Base-by-base conservation (phyloP, 1,140 invertebrate genomes). In the Lordiphosa collinella region DNA sequence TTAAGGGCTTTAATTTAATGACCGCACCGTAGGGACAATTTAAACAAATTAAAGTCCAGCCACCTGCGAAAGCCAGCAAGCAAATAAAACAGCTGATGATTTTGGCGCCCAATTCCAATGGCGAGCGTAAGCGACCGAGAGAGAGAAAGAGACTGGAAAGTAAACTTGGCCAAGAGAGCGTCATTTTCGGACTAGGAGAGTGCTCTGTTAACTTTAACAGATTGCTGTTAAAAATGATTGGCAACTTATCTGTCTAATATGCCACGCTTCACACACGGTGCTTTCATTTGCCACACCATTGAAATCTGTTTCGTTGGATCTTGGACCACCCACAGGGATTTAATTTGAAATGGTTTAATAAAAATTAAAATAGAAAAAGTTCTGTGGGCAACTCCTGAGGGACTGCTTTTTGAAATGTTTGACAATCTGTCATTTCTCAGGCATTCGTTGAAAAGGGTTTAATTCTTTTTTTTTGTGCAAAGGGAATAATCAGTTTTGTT, bases 361-460 rank as follows among this genome's bases (percentile, higher is more conserved):
- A 11, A 43, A 22, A 43, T 14, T 22, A 43, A 43, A 12, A 44
- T 44, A 2, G 41, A 12, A n/a, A 44, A 44, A 44, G 22, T 44
- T 44, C 1, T 22, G 6, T 14, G 10, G 22, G 22, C 22, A 7
- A 25, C 22, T 14, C 11, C 18, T 13, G 11, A 12, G 41, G 9
- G 49, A 50, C 41, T 55, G n/a, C 9, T 38, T 43, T 25, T 51
- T 56, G 18, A 57, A 57, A 59, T 72, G 56, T 79, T 80, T 79
- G 74, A 80, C 74, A 78, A 52, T 52, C 56, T 80, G 74, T 74
- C 74, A 38, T 46, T 29, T 52, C 36, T 29, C 18, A 16, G 16
- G 36, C 36, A 25, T 29, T 18, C 37, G 35, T 66, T 79, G 75
- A 79, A 75, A 80, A 80, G 75, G 75, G 75, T 80, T 70, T 29